A percentile compares a stretch with the other conserved stretches of the same genome.
phyloP scores from a whole-genome alignment of 2,888 invertebrate species.

The Agriopis aurantiaria region DNA sequence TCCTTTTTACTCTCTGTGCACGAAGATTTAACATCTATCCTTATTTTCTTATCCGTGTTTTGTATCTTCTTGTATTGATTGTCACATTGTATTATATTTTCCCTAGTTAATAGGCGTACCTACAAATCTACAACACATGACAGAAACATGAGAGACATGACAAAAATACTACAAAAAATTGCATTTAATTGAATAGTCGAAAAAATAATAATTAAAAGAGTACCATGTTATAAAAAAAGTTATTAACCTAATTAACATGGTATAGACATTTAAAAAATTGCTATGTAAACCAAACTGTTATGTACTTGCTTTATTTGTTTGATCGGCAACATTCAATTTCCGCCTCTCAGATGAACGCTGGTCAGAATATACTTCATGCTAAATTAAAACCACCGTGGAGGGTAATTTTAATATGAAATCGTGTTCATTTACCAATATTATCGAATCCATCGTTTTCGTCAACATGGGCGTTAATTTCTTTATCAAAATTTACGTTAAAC shows the following conservation, averaged over 20 bases:
- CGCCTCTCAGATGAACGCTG: background rate
- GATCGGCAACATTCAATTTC: conserved; percentile 2
- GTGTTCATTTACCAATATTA: conserved; percentile 8
- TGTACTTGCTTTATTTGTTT: background rate
- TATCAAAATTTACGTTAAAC: background rate
- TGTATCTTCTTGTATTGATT: no score
- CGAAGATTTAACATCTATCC: conserved; percentile 52
- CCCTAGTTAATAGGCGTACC: no score
- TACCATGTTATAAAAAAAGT: no score
- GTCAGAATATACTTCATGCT: background rate
- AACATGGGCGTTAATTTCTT: conserved; percentile 31
- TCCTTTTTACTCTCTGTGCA: conserved; percentile 56
- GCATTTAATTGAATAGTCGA: no score
- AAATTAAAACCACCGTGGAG: background rate
- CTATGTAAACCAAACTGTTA: no score
- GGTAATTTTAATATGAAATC: conserved; percentile 22
- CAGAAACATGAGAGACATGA: no score
- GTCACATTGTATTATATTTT: no score
- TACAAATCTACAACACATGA: no score
- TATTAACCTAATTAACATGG: no score
- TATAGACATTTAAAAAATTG: no score
- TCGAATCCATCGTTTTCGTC: conserved; percentile 9
- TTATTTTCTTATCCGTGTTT: conserved; percentile 49
- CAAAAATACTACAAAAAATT: no score
- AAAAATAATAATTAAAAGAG: no score